phyloP scores from a whole-genome alignment of 2,797 vertebrate species.

The Avahi laniger region DNA sequence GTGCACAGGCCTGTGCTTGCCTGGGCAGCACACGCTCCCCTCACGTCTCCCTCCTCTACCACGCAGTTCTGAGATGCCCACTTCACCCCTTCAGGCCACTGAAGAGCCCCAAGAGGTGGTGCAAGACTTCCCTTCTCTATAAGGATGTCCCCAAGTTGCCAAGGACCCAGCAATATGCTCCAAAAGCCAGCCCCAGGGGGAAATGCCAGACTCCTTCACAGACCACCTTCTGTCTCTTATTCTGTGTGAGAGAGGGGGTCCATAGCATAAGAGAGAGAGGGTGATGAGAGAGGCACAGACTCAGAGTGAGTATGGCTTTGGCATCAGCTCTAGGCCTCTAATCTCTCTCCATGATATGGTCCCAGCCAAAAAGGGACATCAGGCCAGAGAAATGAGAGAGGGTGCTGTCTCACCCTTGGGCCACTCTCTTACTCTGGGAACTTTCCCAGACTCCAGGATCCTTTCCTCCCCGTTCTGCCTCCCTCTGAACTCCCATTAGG shows the following conservation, averaged over 20 bases:
- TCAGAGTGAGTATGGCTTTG: neutral
- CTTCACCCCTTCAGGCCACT: constrained; percentile 22
- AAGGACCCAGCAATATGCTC: neutral
- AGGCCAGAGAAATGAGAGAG: neutral
- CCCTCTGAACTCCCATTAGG: neutral
- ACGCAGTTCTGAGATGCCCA: neutral
- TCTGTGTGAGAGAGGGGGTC: neutral
- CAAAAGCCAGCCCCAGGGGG: neutral
- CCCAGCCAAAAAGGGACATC: neutral
- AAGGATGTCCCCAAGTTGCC: neutral
- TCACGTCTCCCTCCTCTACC: neutral
- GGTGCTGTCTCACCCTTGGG: neutral
- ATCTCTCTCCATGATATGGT: neutral
- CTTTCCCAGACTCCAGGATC: neutral
- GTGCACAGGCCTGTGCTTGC: constrained; percentile 65
- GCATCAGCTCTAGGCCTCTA: neutral
- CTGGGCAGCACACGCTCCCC: neutral
- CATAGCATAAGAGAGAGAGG: neutral
- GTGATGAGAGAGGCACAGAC: neutral
- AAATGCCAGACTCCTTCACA: neutral
- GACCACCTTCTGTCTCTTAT: neutral
- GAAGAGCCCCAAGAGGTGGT: neutral
- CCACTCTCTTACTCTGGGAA: neutral
- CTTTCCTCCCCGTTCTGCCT: neutral
- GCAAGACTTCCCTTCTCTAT: neutral